Evolutionary conservation across 2,888 invertebrate species (phyloP).

Genomic region (Tortrix viridana): DNA sequence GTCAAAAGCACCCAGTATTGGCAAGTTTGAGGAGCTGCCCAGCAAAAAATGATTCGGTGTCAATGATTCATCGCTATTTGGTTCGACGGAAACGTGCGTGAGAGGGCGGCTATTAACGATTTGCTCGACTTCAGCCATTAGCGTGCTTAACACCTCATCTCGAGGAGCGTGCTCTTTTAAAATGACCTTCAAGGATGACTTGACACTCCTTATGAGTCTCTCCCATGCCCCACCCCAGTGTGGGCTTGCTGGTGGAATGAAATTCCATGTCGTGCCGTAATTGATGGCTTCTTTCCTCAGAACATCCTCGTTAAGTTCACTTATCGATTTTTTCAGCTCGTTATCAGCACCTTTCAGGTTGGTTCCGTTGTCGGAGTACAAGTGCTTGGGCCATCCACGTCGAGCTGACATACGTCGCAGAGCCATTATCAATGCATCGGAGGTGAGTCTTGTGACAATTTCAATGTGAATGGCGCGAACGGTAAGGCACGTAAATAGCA

Average conservation of each 20-base stretch:
- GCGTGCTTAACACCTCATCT: slow-evolving; percentile 5
- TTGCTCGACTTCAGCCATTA: slow-evolving; percentile 18
- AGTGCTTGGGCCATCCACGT: not conserved
- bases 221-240: slow-evolving; percentile 3
- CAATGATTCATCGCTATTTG: slow-evolving; percentile 43
- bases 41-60: slow-evolving; percentile 49
- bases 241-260: not conserved
- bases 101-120: slow-evolving; percentile 54
- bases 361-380: not conserved
- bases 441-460: slow-evolving; percentile 1
- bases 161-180: slow-evolving; percentile 12
- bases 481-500: slow-evolving; percentile 13
- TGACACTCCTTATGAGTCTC: not conserved
- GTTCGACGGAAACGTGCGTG: slow-evolving; percentile 48
- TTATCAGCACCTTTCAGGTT: slow-evolving; percentile 1
- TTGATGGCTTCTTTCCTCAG: not conserved
- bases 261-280: slow-evolving; percentile 1
- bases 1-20: slow-evolving; percentile 38
- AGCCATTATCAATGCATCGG: not conserved
- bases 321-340: not conserved
- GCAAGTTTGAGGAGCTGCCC: slow-evolving; percentile 35
- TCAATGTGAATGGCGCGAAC: slow-evolving; percentile 13
- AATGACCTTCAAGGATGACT: not conserved
- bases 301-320: not conserved
- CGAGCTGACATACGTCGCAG: not conserved